phyloP scores from a whole-genome alignment of 2,888 invertebrate species.

The Lasioglossum zephyrum region DNA sequence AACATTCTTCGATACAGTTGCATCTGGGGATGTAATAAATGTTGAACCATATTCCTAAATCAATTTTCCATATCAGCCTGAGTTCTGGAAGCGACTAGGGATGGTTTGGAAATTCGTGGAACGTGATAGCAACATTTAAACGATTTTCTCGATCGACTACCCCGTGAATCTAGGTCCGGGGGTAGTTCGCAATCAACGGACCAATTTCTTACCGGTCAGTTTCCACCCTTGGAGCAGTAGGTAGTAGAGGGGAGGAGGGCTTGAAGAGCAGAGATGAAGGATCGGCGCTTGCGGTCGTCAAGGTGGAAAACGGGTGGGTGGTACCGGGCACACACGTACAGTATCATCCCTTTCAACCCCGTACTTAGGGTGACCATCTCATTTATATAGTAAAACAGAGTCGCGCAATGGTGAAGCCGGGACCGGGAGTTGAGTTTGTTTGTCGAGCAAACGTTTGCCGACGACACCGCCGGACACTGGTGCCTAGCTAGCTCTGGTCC shows the following conservation, averaged over 20 bases:
- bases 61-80: not conserved
- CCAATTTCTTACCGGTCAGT: constrained; percentile 55
- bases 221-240: constrained; percentile 35
- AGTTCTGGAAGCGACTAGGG: not conserved
- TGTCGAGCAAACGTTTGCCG: constrained; percentile 84
- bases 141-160: constrained; percentile 1
- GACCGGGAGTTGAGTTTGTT: constrained; percentile 82
- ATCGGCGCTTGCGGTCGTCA: constrained; percentile 69
- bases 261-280: constrained; percentile 67
- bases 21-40: not conserved
- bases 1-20: not conserved
- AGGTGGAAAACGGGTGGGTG: constrained; percentile 68
- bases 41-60: not conserved
- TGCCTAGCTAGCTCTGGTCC: constrained; percentile 79
- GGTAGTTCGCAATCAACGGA: constrained; percentile 25
- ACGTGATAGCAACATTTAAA: not conserved
- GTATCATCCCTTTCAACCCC: constrained; percentile 75
- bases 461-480: constrained; percentile 84
- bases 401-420: constrained; percentile 73
- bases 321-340: constrained; percentile 67
- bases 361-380: constrained; percentile 79
- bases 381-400: constrained; percentile 80
- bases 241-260: not conserved
- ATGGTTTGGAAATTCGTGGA: not conserved
- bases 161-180: not conserved